Percentiles rank a stretch among this genome's conserved stretches.
Conservation (phyloP, 2,888 invertebrate genomes). For the Fragum fragum region DNA sequence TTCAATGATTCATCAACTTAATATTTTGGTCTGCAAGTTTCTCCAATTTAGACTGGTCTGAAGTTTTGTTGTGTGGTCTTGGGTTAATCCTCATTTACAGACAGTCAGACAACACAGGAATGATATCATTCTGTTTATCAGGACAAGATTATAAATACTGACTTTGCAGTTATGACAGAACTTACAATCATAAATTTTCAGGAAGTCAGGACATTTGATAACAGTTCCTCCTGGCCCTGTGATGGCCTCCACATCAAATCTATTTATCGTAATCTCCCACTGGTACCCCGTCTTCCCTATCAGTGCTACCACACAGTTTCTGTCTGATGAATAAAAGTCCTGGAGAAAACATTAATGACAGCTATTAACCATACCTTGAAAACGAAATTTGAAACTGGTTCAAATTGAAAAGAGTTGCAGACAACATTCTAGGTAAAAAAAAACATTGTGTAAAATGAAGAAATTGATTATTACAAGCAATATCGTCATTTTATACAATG, state of each 20-base stretch:
- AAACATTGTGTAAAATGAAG: too few species aligned
- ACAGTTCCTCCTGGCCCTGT: conserved; percentile 38
- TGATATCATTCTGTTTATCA: background rate
- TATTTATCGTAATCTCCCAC: conserved; percentile 51
- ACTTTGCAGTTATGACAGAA: too few species aligned
- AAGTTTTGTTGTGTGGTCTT: too few species aligned
- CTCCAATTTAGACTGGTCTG: too few species aligned
- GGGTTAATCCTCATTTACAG: background rate
- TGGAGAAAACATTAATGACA: too few species aligned
- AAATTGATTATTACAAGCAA: too few species aligned
- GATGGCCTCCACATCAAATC: conserved; percentile 57
- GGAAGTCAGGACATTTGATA: conserved; percentile 52
- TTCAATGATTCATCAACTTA: background rate
- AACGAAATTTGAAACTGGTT: too few species aligned
- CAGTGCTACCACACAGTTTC: conserved; percentile 60
- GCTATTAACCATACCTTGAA: too few species aligned
- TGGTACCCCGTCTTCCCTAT: conserved; percentile 63
- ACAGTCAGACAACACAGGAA: background rate
- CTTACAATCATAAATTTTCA: conserved; percentile 68
- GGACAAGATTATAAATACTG: too few species aligned
- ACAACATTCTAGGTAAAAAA: too few species aligned
- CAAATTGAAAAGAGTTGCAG: too few species aligned
- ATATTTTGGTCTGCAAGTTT: background rate
- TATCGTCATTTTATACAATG: too few species aligned
- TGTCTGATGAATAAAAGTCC: conserved; percentile 53